Conservation (phyloP, 2,888 invertebrate genomes). For the Cosmia pyralina region DNA sequence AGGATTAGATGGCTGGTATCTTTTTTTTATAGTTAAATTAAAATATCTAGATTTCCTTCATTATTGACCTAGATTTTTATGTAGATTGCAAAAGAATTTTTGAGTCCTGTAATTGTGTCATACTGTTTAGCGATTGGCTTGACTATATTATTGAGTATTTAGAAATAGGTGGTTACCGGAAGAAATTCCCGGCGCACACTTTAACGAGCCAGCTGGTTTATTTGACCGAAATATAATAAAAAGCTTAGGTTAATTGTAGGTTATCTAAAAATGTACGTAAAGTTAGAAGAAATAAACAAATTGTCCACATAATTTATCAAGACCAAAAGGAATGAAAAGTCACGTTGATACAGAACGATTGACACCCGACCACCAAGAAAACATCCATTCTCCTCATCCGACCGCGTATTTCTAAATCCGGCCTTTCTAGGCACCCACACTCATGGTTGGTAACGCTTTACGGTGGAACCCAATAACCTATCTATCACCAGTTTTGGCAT, state of each 20-base stretch:
- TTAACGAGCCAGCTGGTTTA: not conserved
- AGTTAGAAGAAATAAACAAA: not conserved
- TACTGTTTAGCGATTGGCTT: not conserved
- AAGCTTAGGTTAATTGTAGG: too few species aligned
- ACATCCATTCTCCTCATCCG: not conserved
- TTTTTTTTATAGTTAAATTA: not conserved
- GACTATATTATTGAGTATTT: not conserved
- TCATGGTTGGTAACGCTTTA: not conserved
- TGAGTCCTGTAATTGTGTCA: not conserved
- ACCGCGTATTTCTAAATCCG: too few species aligned
- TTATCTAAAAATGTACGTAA: not conserved
- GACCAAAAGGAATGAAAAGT: not conserved
- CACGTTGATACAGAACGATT: not conserved
- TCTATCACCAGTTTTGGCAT: too few species aligned
- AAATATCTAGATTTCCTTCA: not conserved
- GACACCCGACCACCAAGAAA: not conserved
- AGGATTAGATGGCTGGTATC: not conserved
- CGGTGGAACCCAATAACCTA: too few species aligned
- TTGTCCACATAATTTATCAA: not conserved
- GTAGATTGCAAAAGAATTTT: not conserved
- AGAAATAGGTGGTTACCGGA: not conserved
- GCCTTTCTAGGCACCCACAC: too few species aligned
- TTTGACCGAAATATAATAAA: not conserved
- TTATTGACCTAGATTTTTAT: not conserved
- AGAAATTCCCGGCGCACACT: not conserved